Evolutionary conservation across 2,113 vertebrate species (phyloP).

Genomic region (Todiramphus saurophagus): DNA sequence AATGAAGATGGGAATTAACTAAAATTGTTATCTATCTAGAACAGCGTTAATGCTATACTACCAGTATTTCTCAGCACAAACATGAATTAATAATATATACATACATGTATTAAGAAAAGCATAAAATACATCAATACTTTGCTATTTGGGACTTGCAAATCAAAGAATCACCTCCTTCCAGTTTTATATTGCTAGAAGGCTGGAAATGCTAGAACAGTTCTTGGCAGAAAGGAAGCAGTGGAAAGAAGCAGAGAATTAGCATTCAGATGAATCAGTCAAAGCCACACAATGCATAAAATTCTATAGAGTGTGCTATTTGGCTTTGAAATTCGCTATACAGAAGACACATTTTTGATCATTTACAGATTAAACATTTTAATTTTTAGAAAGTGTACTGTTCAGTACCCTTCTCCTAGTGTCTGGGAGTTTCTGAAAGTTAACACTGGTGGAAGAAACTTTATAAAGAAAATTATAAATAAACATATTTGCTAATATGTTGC

Average conservation of each 20-base stretch:
- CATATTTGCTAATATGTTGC: background rate
- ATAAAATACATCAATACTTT: background rate
- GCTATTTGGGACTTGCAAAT: background rate
- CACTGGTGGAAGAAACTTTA: background rate
- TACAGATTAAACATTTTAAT: background rate
- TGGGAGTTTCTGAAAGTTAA: background rate
- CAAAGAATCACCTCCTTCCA: background rate
- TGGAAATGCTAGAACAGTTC: background rate
- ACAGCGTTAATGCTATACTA: background rate
- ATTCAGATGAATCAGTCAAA: background rate
- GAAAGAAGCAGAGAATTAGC: slow-evolving; percentile 11
- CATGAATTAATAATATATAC: background rate
- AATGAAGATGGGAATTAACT: background rate
- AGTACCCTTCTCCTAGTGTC: background rate
- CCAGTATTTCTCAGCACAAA: background rate
- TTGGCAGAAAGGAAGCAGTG: slow-evolving; percentile 34
- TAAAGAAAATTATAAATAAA: background rate
- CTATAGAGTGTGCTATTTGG: background rate
- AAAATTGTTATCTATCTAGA: background rate
- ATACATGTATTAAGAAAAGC: background rate
- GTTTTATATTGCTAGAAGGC: background rate
- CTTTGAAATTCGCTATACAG: background rate
- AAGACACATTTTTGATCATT: background rate
- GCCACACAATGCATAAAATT: background rate
- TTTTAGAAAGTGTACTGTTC: background rate